A percentile compares a stretch with the other conserved stretches of the same genome.
Conservation (phyloP, 2,797 vertebrate genomes). For the Ficedula albicollis region DNA sequence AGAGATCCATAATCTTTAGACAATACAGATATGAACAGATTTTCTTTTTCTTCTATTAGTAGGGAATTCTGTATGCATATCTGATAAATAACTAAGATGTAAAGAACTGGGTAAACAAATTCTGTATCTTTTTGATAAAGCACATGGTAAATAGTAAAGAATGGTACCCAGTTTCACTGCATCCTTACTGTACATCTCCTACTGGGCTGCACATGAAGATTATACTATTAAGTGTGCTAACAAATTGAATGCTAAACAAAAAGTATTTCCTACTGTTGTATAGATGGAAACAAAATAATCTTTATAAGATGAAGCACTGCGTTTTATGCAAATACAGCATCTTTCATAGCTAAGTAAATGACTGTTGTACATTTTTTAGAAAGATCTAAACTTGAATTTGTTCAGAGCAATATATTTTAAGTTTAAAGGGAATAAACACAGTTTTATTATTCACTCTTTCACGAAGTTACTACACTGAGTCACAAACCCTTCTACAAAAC, state of each 20-base stretch:
- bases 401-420: neutral
- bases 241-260: neutral
- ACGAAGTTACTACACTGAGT: neutral
- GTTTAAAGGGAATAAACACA: neutral
- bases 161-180: neutral
- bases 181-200: neutral
- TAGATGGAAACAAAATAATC: neutral
- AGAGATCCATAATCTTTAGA: neutral
- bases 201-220: neutral
- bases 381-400: neutral
- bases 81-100: neutral
- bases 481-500: neutral
- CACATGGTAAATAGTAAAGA: neutral
- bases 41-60: neutral
- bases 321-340: neutral
- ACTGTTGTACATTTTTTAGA: neutral
- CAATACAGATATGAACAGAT: neutral
- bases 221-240: neutral
- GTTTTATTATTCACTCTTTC: neutral
- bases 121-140: neutral
- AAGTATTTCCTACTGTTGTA: neutral
- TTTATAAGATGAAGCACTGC: neutral
- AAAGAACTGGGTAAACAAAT: neutral
- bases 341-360: neutral
- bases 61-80: neutral